These are phyloP conservation scores for Rhinophrynus dorsalis DNA, from an alignment of 2,797 vertebrate genomes.

Conservation along the genomic window DNA sequence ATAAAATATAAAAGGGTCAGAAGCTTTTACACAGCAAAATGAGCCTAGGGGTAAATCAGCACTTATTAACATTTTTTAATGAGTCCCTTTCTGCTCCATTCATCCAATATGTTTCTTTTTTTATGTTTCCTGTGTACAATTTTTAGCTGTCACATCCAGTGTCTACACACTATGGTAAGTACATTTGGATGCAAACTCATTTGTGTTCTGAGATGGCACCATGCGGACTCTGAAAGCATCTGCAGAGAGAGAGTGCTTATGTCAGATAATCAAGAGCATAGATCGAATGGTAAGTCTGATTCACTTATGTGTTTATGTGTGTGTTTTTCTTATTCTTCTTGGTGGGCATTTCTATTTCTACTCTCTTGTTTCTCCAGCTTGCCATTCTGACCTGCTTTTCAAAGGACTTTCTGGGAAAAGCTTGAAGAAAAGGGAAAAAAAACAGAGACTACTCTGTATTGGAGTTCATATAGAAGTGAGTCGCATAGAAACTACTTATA, in stretches of 20 bases:
- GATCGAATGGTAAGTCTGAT: slow-evolving; percentile 48
- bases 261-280: slow-evolving; percentile 58
- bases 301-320: slow-evolving; percentile 14
- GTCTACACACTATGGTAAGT: slow-evolving; percentile 55
- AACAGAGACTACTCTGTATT: not conserved
- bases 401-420: slow-evolving; percentile 14
- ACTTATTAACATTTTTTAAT: slow-evolving; percentile 50
- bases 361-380: not conserved
- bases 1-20: slow-evolving; percentile 51
- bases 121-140: slow-evolving; percentile 56
- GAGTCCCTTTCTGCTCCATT: slow-evolving; percentile 46
- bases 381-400: slow-evolving; percentile 9
- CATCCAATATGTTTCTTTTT: slow-evolving; percentile 20
- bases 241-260: slow-evolving; percentile 56
- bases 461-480: not conserved
- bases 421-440: not conserved
- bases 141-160: slow-evolving; percentile 54
- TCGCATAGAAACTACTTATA: not conserved
- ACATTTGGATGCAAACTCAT: slow-evolving; percentile 57
- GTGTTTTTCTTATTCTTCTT: slow-evolving; percentile 19
- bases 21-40: slow-evolving; percentile 22
- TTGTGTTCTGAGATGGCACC: slow-evolving; percentile 57
- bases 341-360: slow-evolving; percentile 27
- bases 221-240: slow-evolving; percentile 57
- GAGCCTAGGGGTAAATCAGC: slow-evolving; percentile 49